A percentile compares a stretch with the other conserved stretches of the same genome.
phyloP scores from a whole-genome alignment of 2,888 invertebrate species.

The Caradrina clavipalpis region DNA sequence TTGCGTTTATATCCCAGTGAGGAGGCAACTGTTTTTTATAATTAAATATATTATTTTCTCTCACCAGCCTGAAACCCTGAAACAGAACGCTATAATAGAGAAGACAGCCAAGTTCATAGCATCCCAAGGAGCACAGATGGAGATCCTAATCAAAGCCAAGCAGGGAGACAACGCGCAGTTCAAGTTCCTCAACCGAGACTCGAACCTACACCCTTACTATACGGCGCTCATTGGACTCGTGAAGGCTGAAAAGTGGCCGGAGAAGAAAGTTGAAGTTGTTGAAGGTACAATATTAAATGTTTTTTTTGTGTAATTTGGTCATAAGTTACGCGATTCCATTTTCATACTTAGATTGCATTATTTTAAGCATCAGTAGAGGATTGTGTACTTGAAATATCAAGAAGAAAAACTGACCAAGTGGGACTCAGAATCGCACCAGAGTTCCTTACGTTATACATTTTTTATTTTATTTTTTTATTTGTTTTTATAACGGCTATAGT shows the following conservation, averaged over 20 bases:
- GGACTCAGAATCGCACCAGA: too few relatives aligned
- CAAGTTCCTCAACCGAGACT: conserved; percentile 97
- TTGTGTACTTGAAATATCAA: too few relatives aligned
- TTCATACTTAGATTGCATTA: too few relatives aligned
- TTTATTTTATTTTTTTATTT: too few relatives aligned
- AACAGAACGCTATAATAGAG: conserved; percentile 98
- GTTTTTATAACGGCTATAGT: too few relatives aligned
- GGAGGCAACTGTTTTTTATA: too few relatives aligned
- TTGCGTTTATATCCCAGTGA: too few relatives aligned
- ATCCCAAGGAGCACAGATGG: conserved; percentile 99
- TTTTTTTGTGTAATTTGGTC: neutral
- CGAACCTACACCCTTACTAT: conserved; percentile 97
- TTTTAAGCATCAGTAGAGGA: too few relatives aligned
- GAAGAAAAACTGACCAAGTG: too few relatives aligned
- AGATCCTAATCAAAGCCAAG: conserved; percentile 99
- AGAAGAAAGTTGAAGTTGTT: conserved; percentile 76
- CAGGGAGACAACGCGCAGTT: conserved; percentile 98
- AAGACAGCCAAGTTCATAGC: conserved; percentile 97
- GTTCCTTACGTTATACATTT: too few relatives aligned
- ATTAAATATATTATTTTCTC: neutral
- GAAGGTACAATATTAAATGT: conserved; percentile 73
- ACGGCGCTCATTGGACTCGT: conserved; percentile 91
- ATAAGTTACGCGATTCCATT: too few relatives aligned
- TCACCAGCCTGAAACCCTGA: conserved; percentile 95
- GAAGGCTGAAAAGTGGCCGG: conserved; percentile 84